Percentiles rank a stretch among this genome's conserved stretches.
These are phyloP conservation scores for Eledone cirrhosa DNA, from an alignment of 2,888 invertebrate species.

Conservation along the genomic window DNA sequence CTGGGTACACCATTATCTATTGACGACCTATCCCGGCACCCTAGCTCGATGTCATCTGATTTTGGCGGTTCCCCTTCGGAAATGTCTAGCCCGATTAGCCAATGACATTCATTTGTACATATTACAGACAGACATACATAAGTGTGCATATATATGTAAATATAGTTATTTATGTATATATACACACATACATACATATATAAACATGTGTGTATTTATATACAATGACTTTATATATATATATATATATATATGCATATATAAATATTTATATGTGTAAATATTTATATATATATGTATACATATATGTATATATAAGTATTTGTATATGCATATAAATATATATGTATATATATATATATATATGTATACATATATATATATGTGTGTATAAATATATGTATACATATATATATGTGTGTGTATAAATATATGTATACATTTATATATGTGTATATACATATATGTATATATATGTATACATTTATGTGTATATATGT, in stretches of 20 bases:
- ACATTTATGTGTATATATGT: no score
- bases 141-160: not conserved
- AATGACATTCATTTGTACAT: conserved; percentile 39
- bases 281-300: not conserved
- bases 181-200: not conserved
- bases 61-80: conserved; percentile 58
- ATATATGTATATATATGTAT: no score
- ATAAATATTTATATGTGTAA: not conserved
- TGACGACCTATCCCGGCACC: conserved; percentile 32
- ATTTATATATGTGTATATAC: no score
- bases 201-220: not conserved
- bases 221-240: not conserved
- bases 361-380: no score
- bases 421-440: no score
- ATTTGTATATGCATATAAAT: no score
- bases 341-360: no score
- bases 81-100: conserved; percentile 59
- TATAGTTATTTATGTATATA: not conserved
- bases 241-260: not conserved
- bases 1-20: conserved; percentile 22
- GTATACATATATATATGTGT: no score
- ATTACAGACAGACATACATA: not conserved
- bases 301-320: not conserved
- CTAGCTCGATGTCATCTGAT: conserved; percentile 55
- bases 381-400: no score